Percentiles rank a stretch among this genome's conserved stretches.
Evolutionary conservation across 2,113 vertebrate genomes (phyloP).

Genomic region (Siniperca chuatsi): DNA sequence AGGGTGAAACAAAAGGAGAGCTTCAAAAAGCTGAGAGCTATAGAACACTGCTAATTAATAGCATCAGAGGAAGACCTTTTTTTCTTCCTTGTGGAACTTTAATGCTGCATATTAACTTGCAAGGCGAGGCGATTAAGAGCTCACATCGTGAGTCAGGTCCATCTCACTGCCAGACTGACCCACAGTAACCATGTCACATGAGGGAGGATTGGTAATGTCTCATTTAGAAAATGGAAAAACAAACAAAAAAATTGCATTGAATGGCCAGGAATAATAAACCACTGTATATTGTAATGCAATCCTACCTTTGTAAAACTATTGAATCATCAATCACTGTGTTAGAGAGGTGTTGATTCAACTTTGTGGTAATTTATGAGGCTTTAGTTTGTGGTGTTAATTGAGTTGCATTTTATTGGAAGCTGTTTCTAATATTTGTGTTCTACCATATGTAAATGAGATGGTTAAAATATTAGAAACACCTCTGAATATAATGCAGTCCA

Average conservation of each 20-base stretch:
- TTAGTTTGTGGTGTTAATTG: neutral
- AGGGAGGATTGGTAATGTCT: neutral
- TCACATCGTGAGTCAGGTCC: constrained; percentile 52
- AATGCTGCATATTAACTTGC: constrained; percentile 70
- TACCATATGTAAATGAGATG: neutral
- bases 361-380: neutral
- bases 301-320: neutral
- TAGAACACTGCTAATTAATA: constrained; percentile 75
- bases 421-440: neutral
- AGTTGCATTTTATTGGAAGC: neutral
- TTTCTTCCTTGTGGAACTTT: constrained; percentile 62
- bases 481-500: neutral
- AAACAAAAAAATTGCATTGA: neutral
- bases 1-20: constrained; percentile 74
- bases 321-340: neutral
- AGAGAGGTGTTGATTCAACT: neutral
- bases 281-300: neutral
- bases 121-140: constrained; percentile 61
- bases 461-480: neutral
- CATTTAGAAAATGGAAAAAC: neutral
- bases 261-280: neutral
- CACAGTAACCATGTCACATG: neutral
- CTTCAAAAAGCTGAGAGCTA: constrained; percentile 80
- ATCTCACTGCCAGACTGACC: constrained; percentile 18
- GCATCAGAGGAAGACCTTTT: constrained; percentile 72